Percentiles rank a stretch among this genome's conserved stretches.
These are phyloP conservation scores for Platycnemis pennipes DNA, from an alignment of 2,888 invertebrate genomes.

Conservation along the genomic window DNA sequence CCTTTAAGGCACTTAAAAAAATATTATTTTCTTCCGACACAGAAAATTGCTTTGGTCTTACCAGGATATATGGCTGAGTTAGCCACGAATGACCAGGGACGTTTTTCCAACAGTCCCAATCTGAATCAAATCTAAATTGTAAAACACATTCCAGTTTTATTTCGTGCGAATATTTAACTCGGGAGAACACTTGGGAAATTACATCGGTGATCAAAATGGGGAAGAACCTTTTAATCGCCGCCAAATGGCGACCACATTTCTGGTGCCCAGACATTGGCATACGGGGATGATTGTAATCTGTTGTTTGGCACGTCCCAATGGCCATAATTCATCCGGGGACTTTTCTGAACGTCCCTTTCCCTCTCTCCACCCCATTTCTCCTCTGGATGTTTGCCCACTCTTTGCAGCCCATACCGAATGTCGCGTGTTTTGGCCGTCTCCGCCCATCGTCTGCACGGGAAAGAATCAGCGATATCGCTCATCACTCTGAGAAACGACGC, in stretches of 20 bases:
- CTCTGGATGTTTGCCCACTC: background rate
- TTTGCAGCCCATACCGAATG: background rate
- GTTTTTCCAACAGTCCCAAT: too few relatives aligned
- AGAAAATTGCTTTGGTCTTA: too few relatives aligned
- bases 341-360: background rate
- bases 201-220: background rate
- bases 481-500: background rate
- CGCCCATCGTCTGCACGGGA: background rate
- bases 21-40: too few relatives aligned
- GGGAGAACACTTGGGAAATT: background rate
- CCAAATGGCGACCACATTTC: slow-evolving; percentile 7
- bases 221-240: background rate
- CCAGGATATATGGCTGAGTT: too few relatives aligned
- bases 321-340: background rate
- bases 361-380: background rate
- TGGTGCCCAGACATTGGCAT: slow-evolving; percentile 16
- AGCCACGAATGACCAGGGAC: too few relatives aligned
- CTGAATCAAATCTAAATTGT: too few relatives aligned
- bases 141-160: background rate
- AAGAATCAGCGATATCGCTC: background rate
- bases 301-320: background rate
- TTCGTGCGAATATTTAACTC: background rate
- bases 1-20: too few relatives aligned
- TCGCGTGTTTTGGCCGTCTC: slow-evolving; percentile 3
- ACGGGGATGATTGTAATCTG: background rate